These are phyloP conservation scores for Ornithorhynchus anatinus DNA, from an alignment of 2,113 vertebrate genomes.

Conservation along the genomic window DNA sequence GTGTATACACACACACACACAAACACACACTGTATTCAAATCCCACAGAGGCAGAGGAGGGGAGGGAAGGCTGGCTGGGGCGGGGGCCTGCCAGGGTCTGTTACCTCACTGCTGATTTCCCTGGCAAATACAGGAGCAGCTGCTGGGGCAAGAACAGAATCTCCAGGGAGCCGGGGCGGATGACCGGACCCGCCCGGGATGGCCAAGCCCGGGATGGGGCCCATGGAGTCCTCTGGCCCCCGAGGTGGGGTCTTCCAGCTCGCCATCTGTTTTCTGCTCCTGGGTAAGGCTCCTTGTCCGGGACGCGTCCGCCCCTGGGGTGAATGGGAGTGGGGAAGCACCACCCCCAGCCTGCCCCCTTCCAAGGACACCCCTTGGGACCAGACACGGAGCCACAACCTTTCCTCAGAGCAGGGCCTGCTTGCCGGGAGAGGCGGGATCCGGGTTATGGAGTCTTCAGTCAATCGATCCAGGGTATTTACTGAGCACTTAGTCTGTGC, in stretches of 20 bases:
- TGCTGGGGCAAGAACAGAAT: slow-evolving; percentile 60
- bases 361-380: too few relatives aligned
- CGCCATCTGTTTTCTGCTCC: slow-evolving; percentile 68
- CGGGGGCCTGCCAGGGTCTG: slow-evolving; percentile 72
- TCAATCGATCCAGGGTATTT: too few relatives aligned
- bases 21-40: slow-evolving; percentile 77
- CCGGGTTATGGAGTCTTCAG: too few relatives aligned
- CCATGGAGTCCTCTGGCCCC: slow-evolving; percentile 65
- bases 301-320: too few relatives aligned
- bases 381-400: too few relatives aligned
- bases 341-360: too few relatives aligned
- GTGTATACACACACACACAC: slow-evolving; percentile 79
- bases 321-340: too few relatives aligned
- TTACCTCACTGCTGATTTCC: slow-evolving; percentile 78
- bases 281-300: slow-evolving; percentile 81
- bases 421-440: too few relatives aligned
- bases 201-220: slow-evolving; percentile 70
- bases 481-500: too few relatives aligned
- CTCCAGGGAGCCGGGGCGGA: slow-evolving; percentile 40
- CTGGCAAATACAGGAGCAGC: slow-evolving; percentile 79
- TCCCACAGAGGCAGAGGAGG: slow-evolving; percentile 69
- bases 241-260: slow-evolving; percentile 58
- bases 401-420: too few relatives aligned
- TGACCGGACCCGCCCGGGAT: too few relatives aligned
- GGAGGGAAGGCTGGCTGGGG: too few relatives aligned